Evolutionary conservation across 1,140 invertebrate genomes (phyloP).

Genomic region (Bemisia tabaci): DNA sequence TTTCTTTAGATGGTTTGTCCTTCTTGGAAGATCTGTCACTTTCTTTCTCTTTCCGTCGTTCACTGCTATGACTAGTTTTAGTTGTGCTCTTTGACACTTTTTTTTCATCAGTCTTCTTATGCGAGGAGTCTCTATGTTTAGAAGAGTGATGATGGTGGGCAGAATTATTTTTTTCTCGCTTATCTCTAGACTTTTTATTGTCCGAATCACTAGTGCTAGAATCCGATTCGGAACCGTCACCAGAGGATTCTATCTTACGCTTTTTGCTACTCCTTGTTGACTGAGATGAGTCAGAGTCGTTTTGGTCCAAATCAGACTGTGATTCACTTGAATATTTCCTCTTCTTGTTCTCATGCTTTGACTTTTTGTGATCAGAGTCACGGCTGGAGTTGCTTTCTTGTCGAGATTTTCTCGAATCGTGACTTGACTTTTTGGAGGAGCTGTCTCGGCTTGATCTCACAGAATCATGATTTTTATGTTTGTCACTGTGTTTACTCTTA

Average conservation of each 20-base stretch:
- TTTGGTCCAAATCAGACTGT: neutral
- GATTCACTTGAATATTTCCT: constrained; percentile 30
- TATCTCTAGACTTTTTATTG: neutral
- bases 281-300: constrained; percentile 2
- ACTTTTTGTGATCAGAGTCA: too few species aligned
- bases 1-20: constrained; percentile 17
- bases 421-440: too few species aligned
- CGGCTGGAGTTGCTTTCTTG: too few species aligned
- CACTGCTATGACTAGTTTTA: neutral
- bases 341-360: constrained; percentile 28
- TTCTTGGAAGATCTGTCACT: neutral
- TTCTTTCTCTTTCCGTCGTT: constrained; percentile 12
- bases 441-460: neutral
- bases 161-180: neutral
- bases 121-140: neutral
- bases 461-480: neutral
- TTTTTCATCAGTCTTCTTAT: constrained; percentile 15
- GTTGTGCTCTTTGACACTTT: neutral
- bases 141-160: neutral
- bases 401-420: too few species aligned
- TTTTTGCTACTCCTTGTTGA: constrained; percentile 14
- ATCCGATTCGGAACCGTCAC: constrained; percentile 13
- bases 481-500: neutral
- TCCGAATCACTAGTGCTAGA: neutral
- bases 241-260: constrained; percentile 20